These are phyloP conservation scores for Plectus sambesii DNA, from an alignment of 1,140 invertebrate species.

Conservation along the genomic window DNA sequence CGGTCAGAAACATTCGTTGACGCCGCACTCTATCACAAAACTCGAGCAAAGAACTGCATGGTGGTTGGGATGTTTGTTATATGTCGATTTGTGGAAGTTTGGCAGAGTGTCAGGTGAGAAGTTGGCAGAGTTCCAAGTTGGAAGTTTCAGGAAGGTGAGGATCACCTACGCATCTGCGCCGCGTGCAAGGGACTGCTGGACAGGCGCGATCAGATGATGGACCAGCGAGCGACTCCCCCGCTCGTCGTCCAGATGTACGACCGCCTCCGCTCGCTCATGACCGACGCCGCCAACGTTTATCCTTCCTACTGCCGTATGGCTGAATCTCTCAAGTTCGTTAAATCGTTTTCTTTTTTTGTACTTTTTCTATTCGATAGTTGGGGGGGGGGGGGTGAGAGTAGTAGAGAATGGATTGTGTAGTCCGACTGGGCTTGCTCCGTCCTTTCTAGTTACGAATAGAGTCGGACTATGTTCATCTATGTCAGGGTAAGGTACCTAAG, in stretches of 20 bases:
- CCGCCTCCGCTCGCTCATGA: conserved; percentile 60
- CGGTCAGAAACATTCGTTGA: background rate
- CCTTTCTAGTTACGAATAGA: too few species aligned
- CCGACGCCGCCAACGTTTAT: conserved; percentile 62
- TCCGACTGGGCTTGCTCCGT: too few species aligned
- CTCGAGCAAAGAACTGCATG: too few species aligned
- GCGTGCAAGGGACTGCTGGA: conserved; percentile 72
- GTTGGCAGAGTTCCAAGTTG: background rate
- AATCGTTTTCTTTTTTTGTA: conserved; percentile 8
- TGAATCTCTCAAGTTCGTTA: conserved; percentile 55
- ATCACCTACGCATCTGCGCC: conserved; percentile 64
- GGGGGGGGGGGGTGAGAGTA: too few species aligned
- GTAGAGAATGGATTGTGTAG: too few species aligned
- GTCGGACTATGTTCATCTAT: too few species aligned
- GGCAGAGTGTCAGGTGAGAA: background rate
- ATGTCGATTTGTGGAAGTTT: background rate
- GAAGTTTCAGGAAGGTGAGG: conserved; percentile 52
- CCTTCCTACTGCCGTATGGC: conserved; percentile 74
- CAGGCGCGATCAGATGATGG: conserved; percentile 63
- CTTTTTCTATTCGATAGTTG: background rate
- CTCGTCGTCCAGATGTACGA: conserved; percentile 70
- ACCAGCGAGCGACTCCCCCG: conserved; percentile 65
- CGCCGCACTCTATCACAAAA: background rate
- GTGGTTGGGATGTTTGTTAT: background rate
- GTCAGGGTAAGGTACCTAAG: too few species aligned